Base-by-base conservation (phyloP, 1,140 invertebrate species). In the Steinernema feltiae region DNA sequence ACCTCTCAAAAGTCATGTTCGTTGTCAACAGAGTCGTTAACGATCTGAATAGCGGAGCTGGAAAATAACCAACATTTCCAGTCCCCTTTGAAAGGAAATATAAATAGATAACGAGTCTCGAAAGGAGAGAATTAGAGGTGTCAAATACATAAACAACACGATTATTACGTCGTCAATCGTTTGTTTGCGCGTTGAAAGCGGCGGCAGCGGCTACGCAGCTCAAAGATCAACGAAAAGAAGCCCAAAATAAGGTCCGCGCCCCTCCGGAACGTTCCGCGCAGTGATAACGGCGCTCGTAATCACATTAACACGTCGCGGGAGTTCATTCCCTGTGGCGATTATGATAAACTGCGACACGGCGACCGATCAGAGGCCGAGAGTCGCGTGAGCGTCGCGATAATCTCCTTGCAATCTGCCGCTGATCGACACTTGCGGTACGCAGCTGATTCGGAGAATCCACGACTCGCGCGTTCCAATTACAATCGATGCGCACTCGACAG, bases 101-200 rank as follows among this genome's bases (percentile, higher is more conserved):
- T 63, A 63, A 63, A 63, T 63, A 27, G 53, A 3, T 21, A 21
- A 15, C 12, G 24, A 15, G 12, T 63, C 12, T 7, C 12, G 53
- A 15, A 27, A 63, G 24, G 15, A 27, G 12, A n/a, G 53, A 63
- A 63, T 63, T 63, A 27, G 24, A 63, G 53, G 53, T 63, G 53
- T 63, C 53, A 63, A 63, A 63, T 63, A n/a, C n/a, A n/a, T n/a
- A 63, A 63, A 63, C 53, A 63, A 63, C 53, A 21, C 53, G 53
- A 63, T 63, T 63, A 63, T 63, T 3, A 15, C 53, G 53, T 27
- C 53, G 53, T 17, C 53, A 18, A 18, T 18, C 7, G 53, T 12
- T 27, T 63, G 53, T 63, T 63, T 63, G 53, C 53, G 53, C 53
- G 35, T 41, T 18, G 7, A 18, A 41, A 41, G 35, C 18, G 35